These are phyloP conservation scores for Drosophila biarmipes DNA, from an alignment of 1,140 invertebrate genomes.

Conservation along the genomic window DNA sequence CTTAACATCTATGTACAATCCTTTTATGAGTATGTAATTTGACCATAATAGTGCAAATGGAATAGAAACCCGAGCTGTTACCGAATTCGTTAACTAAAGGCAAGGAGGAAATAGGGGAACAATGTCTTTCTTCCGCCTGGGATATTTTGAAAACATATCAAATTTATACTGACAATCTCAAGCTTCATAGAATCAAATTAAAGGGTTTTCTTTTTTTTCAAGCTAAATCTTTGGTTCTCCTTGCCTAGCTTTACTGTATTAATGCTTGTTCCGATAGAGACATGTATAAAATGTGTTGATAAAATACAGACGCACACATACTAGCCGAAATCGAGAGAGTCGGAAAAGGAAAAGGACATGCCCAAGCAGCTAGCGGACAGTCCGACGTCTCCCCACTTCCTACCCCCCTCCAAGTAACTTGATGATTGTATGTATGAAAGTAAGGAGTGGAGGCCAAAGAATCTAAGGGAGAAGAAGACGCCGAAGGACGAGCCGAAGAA, in stretches of 20 bases:
- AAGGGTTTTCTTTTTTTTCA: not conserved
- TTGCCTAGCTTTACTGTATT: slow-evolving; percentile 14
- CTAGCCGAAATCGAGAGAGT: slow-evolving; percentile 21
- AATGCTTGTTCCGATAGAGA: slow-evolving; percentile 43
- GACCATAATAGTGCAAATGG: too few species aligned
- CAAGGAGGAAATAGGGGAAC: too few species aligned
- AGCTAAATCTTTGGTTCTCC: not conserved
- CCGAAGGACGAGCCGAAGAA: slow-evolving; percentile 5
- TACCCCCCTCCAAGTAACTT: slow-evolving; percentile 65
- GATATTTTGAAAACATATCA: too few species aligned
- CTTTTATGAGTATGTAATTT: too few species aligned
- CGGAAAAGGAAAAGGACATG: slow-evolving; percentile 65
- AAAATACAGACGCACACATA: slow-evolving; percentile 43
- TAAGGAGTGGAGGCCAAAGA: slow-evolving; percentile 42
- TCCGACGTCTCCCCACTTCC: slow-evolving; percentile 47
- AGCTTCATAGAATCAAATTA: too few species aligned
- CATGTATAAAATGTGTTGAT: slow-evolving; percentile 65
- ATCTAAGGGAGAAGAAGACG: slow-evolving; percentile 25
- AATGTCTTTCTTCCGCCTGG: too few species aligned
- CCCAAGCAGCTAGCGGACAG: slow-evolving; percentile 77
- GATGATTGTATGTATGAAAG: slow-evolving; percentile 67
- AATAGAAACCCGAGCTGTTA: too few species aligned
- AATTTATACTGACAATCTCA: too few species aligned
- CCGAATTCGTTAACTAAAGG: too few species aligned
- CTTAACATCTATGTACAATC: too few species aligned